Conservation (phyloP, 2,888 invertebrate genomes). For the Euplagia quadripunctaria region DNA sequence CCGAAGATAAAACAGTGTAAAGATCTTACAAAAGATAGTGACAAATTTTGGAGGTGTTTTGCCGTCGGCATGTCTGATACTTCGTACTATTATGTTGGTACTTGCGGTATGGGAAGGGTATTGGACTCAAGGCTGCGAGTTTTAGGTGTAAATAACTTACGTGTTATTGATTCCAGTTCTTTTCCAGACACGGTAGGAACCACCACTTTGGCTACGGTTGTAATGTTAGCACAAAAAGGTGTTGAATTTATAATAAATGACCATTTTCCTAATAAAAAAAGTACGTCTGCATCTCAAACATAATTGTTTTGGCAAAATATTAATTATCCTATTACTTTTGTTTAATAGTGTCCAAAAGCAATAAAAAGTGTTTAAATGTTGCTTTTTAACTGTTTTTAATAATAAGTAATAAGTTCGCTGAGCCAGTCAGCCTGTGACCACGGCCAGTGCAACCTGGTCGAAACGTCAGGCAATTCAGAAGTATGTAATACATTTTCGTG, state of each 20-base stretch:
- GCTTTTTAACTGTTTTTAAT: too few relatives aligned
- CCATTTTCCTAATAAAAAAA: neutral
- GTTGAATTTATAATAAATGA: conserved; percentile 23
- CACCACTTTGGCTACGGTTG: neutral
- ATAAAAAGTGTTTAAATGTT: too few relatives aligned
- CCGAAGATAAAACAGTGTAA: neutral
- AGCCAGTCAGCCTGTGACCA: too few relatives aligned
- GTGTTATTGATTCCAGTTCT: conserved; percentile 15
- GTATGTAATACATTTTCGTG: too few relatives aligned
- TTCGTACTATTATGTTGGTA: conserved; percentile 8
- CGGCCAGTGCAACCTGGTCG: too few relatives aligned
- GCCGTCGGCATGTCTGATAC: neutral
- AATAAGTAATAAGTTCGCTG: too few relatives aligned
- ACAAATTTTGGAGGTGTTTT: conserved; percentile 13
- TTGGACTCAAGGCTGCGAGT: conserved; percentile 7
- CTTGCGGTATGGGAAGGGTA: conserved; percentile 5
- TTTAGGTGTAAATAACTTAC: neutral
- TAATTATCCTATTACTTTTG: neutral
- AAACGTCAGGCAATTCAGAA: too few relatives aligned
- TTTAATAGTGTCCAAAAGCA: too few relatives aligned
- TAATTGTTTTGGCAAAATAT: neutral
- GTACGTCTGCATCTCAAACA: neutral
- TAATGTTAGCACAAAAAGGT: conserved; percentile 15
- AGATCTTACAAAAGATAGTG: neutral
- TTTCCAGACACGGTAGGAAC: conserved; percentile 8